Evolutionary conservation across 2,888 invertebrate species (phyloP).

Genomic region (Anthophora plumipes): DNA sequence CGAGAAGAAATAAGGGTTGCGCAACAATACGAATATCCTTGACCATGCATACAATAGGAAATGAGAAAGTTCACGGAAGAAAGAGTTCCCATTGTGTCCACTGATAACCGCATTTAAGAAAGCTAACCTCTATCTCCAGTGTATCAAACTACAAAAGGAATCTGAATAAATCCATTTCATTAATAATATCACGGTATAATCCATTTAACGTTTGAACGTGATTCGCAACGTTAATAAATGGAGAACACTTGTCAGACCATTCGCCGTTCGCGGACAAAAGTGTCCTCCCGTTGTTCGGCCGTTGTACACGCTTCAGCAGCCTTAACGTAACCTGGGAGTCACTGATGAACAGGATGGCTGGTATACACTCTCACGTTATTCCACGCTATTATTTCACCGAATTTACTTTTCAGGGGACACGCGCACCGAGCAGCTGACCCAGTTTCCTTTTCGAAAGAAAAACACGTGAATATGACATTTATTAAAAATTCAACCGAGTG

Average conservation of each 20-base stretch:
- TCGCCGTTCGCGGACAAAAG: neutral
- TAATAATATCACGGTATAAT: neutral
- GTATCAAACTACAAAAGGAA: neutral
- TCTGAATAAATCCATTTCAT: neutral
- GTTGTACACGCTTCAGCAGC: too few species aligned
- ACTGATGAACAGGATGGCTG: conserved; percentile 1
- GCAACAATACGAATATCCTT: neutral
- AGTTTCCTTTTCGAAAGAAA: conserved; percentile 55
- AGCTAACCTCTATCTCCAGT: neutral
- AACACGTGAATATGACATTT: conserved; percentile 63
- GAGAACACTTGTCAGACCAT: neutral
- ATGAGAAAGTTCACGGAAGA: neutral
- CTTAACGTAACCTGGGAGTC: too few species aligned
- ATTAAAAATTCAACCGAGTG: conserved; percentile 68
- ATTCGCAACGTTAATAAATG: neutral
- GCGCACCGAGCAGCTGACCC: conserved; percentile 48
- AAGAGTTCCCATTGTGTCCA: neutral
- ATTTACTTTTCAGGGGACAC: conserved; percentile 45
- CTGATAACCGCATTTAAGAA: neutral
- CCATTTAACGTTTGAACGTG: neutral
- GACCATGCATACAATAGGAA: neutral
- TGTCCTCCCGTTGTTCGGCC: neutral
- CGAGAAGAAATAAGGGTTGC: neutral
- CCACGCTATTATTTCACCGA: conserved; percentile 39
- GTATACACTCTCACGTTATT: conserved; percentile 6